Evolutionary conservation across 2,888 invertebrate species (phyloP).

Genomic region (Abrostola triplasia): DNA sequence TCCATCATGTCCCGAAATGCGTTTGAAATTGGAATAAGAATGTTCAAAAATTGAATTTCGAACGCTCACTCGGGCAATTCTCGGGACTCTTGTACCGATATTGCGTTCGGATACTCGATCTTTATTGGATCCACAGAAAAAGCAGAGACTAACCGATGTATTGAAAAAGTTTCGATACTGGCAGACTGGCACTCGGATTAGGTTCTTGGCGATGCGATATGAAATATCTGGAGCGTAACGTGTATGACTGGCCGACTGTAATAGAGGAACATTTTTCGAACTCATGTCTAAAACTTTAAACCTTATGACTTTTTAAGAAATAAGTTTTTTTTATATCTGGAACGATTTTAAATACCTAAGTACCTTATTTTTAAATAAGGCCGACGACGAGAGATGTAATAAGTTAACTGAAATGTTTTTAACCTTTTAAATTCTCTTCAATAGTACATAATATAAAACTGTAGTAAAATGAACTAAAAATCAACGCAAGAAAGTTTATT

Average conservation of each 20-base stretch:
- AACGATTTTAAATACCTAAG: too few relatives aligned
- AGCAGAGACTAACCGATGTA: conserved; percentile 5
- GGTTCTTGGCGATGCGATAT: conserved; percentile 11
- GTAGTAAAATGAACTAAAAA: too few relatives aligned
- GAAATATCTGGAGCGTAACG: conserved; percentile 8
- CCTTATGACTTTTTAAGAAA: too few relatives aligned
- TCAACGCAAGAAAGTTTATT: too few relatives aligned
- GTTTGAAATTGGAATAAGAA: conserved; percentile 58
- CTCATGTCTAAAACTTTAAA: too few relatives aligned
- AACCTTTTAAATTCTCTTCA: too few relatives aligned
- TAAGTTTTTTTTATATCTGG: too few relatives aligned
- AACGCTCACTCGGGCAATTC: conserved; percentile 36
- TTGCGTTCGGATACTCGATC: conserved; percentile 41
- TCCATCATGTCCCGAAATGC: conserved; percentile 45
- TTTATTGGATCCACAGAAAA: conserved; percentile 38
- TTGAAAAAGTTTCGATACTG: conserved; percentile 19
- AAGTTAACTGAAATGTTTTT: too few relatives aligned
- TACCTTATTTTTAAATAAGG: too few relatives aligned
- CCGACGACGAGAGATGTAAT: too few relatives aligned
- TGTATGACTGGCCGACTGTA: not conserved
- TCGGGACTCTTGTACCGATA: conserved; percentile 36
- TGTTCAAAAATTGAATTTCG: conserved; percentile 56
- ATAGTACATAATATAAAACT: too few relatives aligned
- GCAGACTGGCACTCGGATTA: conserved; percentile 2
- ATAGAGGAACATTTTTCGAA: not conserved